Percentiles rank a stretch among this genome's conserved stretches.
phyloP scores from a whole-genome alignment of 2,888 invertebrate species.

The Morinoia aosen region DNA sequence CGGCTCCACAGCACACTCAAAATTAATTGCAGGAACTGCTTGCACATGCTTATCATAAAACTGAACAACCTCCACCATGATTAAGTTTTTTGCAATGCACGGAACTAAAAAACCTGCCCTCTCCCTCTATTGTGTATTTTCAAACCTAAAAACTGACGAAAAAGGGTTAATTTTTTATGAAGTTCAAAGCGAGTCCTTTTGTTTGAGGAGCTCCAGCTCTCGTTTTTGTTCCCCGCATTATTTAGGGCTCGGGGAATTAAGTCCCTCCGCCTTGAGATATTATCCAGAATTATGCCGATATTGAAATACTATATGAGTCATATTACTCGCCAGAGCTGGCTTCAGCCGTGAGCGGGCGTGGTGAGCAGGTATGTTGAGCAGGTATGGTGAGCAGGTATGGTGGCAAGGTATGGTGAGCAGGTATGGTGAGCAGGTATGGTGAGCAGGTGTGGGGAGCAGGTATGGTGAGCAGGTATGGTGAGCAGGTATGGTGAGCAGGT shows the following conservation, averaged over 20 bases:
- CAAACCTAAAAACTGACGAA: not conserved
- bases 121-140: no score
- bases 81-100: no score
- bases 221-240: not conserved
- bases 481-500: no score
- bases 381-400: not conserved
- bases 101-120: no score
- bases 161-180: not conserved
- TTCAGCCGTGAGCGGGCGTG: not conserved
- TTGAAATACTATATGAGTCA: constrained; percentile 1
- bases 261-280: not conserved
- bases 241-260: not conserved
- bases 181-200: not conserved
- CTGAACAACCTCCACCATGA: no score
- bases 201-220: not conserved
- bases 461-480: no score
- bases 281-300: constrained; percentile 21
- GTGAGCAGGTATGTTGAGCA: not conserved
- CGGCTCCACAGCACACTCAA: no score
- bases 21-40: no score
- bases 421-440: not conserved
- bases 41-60: no score
- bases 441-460: no score
- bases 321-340: not conserved
- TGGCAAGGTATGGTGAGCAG: not conserved